Base-by-base conservation (phyloP, 2,888 invertebrate genomes). In the Mycalesis mineus region DNA sequence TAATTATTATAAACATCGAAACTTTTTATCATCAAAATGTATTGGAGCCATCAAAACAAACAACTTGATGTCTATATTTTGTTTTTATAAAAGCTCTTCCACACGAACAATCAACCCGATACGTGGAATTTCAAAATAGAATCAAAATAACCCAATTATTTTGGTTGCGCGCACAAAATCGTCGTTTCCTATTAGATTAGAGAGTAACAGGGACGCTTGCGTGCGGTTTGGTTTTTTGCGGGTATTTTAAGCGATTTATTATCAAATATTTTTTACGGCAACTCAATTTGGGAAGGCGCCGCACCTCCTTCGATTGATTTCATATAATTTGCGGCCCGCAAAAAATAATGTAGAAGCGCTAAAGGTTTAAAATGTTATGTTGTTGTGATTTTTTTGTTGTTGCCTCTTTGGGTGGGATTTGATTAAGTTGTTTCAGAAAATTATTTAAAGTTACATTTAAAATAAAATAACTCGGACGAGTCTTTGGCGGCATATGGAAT, bases 241-340 rank as follows among this genome's bases (percentile, higher is more conserved):
- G 79, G 74, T 78, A 74, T 80, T 80, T 51, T 75, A 74, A 77
- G 65, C 56, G 68, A 78, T 82, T 77, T 65, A 69, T 73, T 84
- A 83, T 82, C 80, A 83, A 76, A 79, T 33, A 17, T 33, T 81
- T 78, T 81, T 77, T 76, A 75, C 86, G 86, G 88, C 84, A 84
- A 85, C 88, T 87, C 84, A 88, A 89, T 89, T 86, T 82, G 77
- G 77, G 77, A 72, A 82, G 86, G 87, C 85, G 81, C 85, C 80
- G 79, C 65, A 72, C 85, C 86, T 84, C 75, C 80, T 68, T 80
- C 80, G 77, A 84, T 86, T 86, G 82, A 85, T 84, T 88, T 83
- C 77, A 75, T 84, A 78, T 87, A 86, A 88, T 86, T 83, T 84
- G 80, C 78, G 75, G 8, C 7, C 31, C 60, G 74, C 77, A 84